phyloP scores from a whole-genome alignment of 1,140 invertebrate genomes.

The Drosophila melanica region DNA sequence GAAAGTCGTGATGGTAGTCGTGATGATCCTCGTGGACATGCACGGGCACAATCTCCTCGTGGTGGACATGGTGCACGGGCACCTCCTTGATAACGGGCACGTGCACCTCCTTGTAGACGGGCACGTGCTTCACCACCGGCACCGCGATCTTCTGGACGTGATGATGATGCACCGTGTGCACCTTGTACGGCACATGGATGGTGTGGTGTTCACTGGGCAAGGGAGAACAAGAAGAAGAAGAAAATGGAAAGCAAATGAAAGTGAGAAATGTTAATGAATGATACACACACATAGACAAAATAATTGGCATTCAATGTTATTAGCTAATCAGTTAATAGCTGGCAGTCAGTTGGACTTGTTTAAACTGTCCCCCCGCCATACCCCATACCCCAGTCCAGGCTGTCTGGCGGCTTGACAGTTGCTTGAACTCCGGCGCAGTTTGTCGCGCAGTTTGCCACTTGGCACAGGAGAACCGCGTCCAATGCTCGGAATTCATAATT shows the following conservation, averaged over 20 bases:
- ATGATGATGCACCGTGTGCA: constrained; percentile 88
- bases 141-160: constrained; percentile 86
- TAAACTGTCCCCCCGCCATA: not conserved
- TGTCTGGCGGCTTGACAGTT: constrained; percentile 38
- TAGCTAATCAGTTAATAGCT: constrained; percentile 65
- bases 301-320: constrained; percentile 60
- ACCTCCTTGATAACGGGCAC: constrained; percentile 75
- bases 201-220: constrained; percentile 85
- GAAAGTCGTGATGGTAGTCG: constrained; percentile 69
- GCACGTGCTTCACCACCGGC: constrained; percentile 80
- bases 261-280: constrained; percentile 22
- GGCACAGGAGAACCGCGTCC: constrained; percentile 37
- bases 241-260: constrained; percentile 54
- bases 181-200: constrained; percentile 87
- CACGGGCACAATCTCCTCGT: constrained; percentile 68
- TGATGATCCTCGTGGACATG: constrained; percentile 76
- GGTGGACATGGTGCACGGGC: constrained; percentile 72
- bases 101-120: constrained; percentile 68
- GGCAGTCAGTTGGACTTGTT: constrained; percentile 30
- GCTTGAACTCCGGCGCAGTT: constrained; percentile 52
- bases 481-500: constrained; percentile 75
- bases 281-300: not conserved
- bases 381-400: too few relatives aligned
- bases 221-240: not conserved
- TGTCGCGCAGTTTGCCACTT: constrained; percentile 26